phyloP scores from a whole-genome alignment of 2,888 invertebrate genomes.

The Xestoiulus laeticollis region DNA sequence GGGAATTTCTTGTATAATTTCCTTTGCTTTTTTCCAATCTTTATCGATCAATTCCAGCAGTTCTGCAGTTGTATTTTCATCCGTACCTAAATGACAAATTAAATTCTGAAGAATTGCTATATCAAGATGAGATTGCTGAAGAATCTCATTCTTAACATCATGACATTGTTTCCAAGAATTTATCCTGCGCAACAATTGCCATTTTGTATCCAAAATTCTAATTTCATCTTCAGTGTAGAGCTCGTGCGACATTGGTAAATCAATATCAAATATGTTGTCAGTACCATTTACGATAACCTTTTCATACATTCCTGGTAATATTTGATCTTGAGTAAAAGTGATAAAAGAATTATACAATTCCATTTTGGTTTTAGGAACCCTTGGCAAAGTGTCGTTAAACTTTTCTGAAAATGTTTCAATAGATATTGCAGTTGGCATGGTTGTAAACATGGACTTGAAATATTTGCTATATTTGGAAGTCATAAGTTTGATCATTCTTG shows the following conservation, averaged over 20 bases:
- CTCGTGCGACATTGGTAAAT: neutral
- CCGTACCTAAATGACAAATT: neutral
- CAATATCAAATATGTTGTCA: neutral
- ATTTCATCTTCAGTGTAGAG: neutral
- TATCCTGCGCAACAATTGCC: neutral
- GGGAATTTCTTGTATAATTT: neutral
- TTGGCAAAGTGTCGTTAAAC: neutral
- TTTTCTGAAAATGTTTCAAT: neutral
- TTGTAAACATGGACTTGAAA: neutral
- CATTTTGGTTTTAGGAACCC: neutral
- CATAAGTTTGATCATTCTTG: neutral
- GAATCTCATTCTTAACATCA: neutral
- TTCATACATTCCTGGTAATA: neutral
- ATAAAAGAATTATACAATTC: neutral
- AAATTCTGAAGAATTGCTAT: neutral
- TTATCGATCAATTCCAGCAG: neutral
- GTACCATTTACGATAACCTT: neutral
- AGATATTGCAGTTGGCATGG: neutral
- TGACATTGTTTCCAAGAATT: neutral
- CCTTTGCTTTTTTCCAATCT: neutral
- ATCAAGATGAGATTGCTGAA: neutral
- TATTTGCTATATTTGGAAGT: constrained; percentile 31
- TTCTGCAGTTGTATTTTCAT: neutral
- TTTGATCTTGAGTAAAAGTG: neutral
- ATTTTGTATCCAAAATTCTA: neutral